Evolutionary conservation across 2,797 vertebrate genomes (phyloP), one percentile per base, ranked within the genome.

Genomic region (Anguilla marmorata): DNA sequence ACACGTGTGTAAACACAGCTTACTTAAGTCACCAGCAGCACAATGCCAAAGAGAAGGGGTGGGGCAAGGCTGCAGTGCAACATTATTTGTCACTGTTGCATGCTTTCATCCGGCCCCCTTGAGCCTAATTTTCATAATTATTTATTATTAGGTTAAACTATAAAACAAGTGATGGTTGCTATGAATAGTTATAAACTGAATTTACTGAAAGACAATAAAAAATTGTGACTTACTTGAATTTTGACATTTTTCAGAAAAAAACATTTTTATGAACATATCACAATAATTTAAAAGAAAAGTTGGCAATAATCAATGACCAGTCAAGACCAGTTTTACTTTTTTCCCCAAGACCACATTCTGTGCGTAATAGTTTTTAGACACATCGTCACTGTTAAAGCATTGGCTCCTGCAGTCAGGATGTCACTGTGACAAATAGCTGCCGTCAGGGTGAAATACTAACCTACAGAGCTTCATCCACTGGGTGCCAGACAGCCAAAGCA

Each of bases 371-470:
- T 19, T 37, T 45, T 79, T 45, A 79, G 74, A 45, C 30, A 79
- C 74, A 79, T 79, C 74, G 1, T 79, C 74, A 41, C 37, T 21
- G 33, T 41, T 79, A 19, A 41, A 45, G 74, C 33, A 41, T 41
- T 79, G 33, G 74, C 74, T 79, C 37, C 33, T 21, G 33, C 37
- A 45, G 33, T 79, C 74, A 45, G 74, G 74, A 41, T 19, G 74
- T 79, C 74, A 79, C 74, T 21, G 16, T 41, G 74, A 79, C 74
- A 79, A 45, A 79, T 37, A 45, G 74, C 74, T 79, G 74, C 74
- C 45, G 74, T 79, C 74, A 41, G 74, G 37, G 74, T 79, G 74
- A 79, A 79, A 79, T 79, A 79, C 74, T 41, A 45, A 79, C 74
- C 74, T 45, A 37, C 74, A 19, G 74, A 45, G 74, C 74, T 7